Percentiles rank a stretch among this genome's conserved stretches.
Evolutionary conservation across 2,113 vertebrate genomes (phyloP).

Genomic region (Nymphicus hollandicus): DNA sequence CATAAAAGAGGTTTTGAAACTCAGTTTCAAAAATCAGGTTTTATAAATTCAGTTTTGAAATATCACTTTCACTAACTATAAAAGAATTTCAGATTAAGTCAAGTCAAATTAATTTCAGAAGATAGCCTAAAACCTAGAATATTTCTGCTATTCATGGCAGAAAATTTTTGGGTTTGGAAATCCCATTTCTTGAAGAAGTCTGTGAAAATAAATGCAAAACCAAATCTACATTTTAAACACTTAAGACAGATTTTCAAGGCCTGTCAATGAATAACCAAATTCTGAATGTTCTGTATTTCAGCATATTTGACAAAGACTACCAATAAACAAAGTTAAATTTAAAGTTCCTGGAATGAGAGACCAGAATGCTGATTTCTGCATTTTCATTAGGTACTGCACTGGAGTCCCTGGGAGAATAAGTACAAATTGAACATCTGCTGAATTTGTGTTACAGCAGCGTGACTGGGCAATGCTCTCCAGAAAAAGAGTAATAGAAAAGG

Average conservation of each 20-base stretch:
- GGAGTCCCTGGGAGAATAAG: background rate
- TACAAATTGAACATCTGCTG: constrained; percentile 34
- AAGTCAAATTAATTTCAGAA: background rate
- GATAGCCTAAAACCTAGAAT: background rate
- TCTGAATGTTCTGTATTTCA: constrained; percentile 1
- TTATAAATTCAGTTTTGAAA: background rate
- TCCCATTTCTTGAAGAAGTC: background rate
- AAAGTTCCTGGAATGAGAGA: constrained; percentile 20
- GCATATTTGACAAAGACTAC: constrained; percentile 10
- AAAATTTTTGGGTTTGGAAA: background rate
- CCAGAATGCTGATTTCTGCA: constrained; percentile 27
- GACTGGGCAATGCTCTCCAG: background rate
- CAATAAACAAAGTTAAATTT: constrained; percentile 45
- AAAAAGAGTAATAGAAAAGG: constrained; percentile 37
- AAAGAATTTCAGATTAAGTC: background rate
- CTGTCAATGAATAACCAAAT: background rate
- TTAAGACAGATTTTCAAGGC: background rate
- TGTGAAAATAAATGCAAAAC: background rate
- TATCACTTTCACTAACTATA: background rate
- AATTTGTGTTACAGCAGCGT: background rate
- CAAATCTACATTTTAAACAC: background rate
- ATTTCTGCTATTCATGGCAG: background rate
- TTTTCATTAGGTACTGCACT: constrained; percentile 29
- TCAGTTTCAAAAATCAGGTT: background rate
- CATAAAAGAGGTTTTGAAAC: background rate